Base-by-base conservation (phyloP, 2,888 invertebrate species). In the Limnephilus auricula region DNA sequence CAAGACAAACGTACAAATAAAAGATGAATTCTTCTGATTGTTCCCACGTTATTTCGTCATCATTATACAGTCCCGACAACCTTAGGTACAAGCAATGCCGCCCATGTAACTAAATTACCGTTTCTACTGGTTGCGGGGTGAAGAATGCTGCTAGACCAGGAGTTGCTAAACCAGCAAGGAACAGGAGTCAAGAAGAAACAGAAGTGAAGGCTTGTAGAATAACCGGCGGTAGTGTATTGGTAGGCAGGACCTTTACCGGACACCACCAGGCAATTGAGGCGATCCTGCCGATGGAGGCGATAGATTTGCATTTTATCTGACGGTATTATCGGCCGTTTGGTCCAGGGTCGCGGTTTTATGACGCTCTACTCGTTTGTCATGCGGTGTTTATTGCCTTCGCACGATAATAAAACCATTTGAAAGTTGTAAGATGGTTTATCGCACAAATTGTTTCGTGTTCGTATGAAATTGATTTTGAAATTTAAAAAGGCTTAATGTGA, bases 241-340 rank as follows among this genome's bases (percentile, higher is more conserved):
- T 15, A 25, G 50, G 18, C 25, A 65, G 50, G 50, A 65, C 50
- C 25, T 65, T 18, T 18, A 25, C 50, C 50, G 50, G 50, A 65
- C 50, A 65, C 50, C 50, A 5, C 50, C 50, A 5, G 50, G 50
- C 50, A 25, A 25, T 25, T 18, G 18, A 65, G 50, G 50, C 50
- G 50, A 65, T 25, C 18, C 50, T 18, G 50, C 50, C 50, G 85
- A 45, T 85, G 45, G 34, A 82, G 85, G 79, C 79, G 78, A 90
- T 86, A 80, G 92, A 92, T 92, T 92, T 91, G 89, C 92, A 92
- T 92, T 90, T 91, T 92, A 92, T 92, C 92, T 91, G 89, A 91
- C 89, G 91, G 79, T 85, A 80, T 89, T 80, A 89, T 89, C 80
- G 79, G 80, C 30, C 89, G 80, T 89, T 89, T 89, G 79, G 86